Conservation (phyloP, 2,888 invertebrate species). For the Clivina fossor region DNA sequence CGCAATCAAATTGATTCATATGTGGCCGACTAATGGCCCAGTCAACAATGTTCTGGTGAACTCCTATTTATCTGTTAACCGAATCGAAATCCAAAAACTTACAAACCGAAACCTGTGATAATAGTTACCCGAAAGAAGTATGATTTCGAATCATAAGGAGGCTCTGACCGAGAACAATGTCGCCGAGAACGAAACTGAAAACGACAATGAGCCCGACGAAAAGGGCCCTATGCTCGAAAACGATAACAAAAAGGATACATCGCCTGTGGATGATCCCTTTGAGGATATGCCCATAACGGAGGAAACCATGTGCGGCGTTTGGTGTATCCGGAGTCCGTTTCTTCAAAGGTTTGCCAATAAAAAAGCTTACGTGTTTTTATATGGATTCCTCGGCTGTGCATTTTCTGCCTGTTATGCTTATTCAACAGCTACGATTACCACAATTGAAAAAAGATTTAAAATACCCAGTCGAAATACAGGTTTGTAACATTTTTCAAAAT, state of each 20-base stretch:
- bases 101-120: too few relatives aligned
- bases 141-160: too few relatives aligned
- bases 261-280: conserved; percentile 52
- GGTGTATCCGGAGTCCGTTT: conserved; percentile 60
- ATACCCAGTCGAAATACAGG: conserved; percentile 72
- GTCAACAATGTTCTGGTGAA: too few relatives aligned
- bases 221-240: conserved; percentile 42
- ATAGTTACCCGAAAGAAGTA: too few relatives aligned
- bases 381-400: conserved; percentile 68
- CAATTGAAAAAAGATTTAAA: conserved; percentile 72
- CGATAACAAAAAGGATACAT: conserved; percentile 42
- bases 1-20: too few relatives aligned
- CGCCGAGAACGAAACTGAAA: conserved; percentile 7
- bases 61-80: too few relatives aligned
- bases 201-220: conserved; percentile 7
- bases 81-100: too few relatives aligned
- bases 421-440: conserved; percentile 73
- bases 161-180: conserved; percentile 8
- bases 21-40: too few relatives aligned
- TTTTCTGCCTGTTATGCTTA: conserved; percentile 71
- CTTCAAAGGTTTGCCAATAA: conserved; percentile 64
- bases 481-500: conserved; percentile 46
- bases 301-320: conserved; percentile 66
- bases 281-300: conserved; percentile 59
- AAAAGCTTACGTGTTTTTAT: conserved; percentile 62